Conservation (phyloP, 2,888 invertebrate genomes). For the Sympetrum striolatum region DNA sequence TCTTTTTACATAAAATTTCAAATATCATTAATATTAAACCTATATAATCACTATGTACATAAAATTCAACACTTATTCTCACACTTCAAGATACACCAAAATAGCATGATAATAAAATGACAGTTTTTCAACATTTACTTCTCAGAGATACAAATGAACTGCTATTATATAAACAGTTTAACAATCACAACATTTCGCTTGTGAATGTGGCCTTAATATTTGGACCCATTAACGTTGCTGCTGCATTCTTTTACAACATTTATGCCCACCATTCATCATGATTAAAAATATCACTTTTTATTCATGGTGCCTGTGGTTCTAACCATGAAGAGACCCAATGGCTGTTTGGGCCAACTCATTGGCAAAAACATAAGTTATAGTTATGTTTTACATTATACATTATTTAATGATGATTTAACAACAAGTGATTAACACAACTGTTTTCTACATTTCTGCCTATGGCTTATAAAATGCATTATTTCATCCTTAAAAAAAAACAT, state of each 20-base stretch:
- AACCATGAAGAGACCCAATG: slow-evolving; percentile 14
- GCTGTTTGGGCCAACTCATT: slow-evolving; percentile 4
- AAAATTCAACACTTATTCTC: too few relatives aligned
- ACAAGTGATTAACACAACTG: neutral
- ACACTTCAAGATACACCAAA: too few relatives aligned
- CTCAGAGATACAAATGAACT: too few relatives aligned
- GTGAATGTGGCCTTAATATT: neutral
- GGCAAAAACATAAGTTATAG: neutral
- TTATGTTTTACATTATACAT: neutral
- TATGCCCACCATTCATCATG: neutral
- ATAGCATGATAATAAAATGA: too few relatives aligned
- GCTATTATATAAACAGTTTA: neutral
- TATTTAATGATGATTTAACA: neutral
- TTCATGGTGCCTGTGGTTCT: neutral
- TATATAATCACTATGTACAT: too few relatives aligned
- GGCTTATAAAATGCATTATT: slow-evolving; percentile 12
- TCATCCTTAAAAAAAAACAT: neutral
- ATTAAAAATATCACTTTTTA: neutral
- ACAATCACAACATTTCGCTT: slow-evolving; percentile 14
- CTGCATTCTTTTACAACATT: neutral
- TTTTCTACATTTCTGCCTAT: neutral
- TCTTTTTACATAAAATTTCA: too few relatives aligned
- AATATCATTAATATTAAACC: too few relatives aligned
- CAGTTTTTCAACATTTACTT: too few relatives aligned
- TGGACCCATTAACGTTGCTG: slow-evolving; percentile 23